Percentiles rank a stretch among this genome's conserved stretches.
Evolutionary conservation across 2,797 vertebrate species (phyloP).

Genomic region (Alca torda): DNA sequence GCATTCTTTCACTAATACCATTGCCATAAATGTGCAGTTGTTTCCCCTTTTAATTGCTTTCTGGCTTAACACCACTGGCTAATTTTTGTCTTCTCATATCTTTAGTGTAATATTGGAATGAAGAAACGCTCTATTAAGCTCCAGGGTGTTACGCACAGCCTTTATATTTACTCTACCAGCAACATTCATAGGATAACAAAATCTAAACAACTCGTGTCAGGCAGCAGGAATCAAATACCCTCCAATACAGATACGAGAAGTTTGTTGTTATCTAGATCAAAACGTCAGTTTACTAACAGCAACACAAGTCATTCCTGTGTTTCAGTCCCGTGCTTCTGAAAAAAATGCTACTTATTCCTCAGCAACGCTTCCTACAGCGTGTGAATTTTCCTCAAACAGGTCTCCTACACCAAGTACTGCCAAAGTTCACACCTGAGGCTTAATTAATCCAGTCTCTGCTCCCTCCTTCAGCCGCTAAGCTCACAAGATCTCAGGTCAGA

Average conservation of each 20-base stretch:
- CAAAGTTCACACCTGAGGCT: neutral
- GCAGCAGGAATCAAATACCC: neutral
- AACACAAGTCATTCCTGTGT: neutral
- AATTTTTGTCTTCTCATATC: neutral
- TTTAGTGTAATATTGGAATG: neutral
- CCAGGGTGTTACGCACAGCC: rapidly evolving
- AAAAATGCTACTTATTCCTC: neutral
- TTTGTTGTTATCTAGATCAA: neutral
- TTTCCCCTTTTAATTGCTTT: neutral
- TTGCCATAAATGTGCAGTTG: neutral
- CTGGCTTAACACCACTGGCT: neutral
- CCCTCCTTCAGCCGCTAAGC: neutral
- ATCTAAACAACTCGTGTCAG: neutral
- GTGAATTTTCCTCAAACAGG: neutral
- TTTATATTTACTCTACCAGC: neutral
- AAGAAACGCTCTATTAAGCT: neutral
- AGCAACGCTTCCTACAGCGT: rapidly evolving
- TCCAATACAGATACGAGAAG: rapidly evolving
- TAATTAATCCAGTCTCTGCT: neutral
- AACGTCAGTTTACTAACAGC: neutral
- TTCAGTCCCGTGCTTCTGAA: neutral
- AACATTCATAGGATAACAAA: neutral
- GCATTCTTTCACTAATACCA: neutral
- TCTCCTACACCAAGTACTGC: neutral
- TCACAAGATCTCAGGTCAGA: neutral